Percentiles rank a stretch among this genome's conserved stretches.
Evolutionary conservation across 92 coral and sea anemone genomes (phyloP).

Genomic region (Metridium senile): DNA sequence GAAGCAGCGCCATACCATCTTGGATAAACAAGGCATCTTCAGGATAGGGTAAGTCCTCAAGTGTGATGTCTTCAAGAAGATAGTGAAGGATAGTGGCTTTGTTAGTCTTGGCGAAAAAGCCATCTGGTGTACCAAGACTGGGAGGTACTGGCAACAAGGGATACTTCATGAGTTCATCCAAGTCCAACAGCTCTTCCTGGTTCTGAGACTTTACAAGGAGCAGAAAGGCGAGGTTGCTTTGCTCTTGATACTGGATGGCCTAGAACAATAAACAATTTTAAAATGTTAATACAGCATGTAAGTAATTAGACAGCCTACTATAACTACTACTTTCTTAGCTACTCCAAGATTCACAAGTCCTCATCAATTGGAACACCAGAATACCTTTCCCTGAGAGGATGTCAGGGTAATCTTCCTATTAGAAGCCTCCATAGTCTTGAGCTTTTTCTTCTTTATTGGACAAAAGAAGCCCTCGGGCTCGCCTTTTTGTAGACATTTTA

Average conservation of each 20-base stretch:
- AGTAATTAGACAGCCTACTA: too few species aligned
- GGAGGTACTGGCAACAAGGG: constrained; percentile 58
- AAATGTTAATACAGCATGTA: too few species aligned
- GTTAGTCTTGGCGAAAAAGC: constrained; percentile 60
- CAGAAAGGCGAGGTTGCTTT: constrained; percentile 52
- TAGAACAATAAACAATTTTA: constrained; percentile 19
- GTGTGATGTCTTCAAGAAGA: constrained; percentile 35
- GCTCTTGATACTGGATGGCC: constrained; percentile 55
- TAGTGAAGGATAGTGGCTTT: constrained; percentile 60
- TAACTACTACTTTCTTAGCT: too few species aligned
- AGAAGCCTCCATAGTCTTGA: constrained; percentile 52
- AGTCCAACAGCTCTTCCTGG: constrained; percentile 46
- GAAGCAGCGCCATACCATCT: constrained; percentile 27
- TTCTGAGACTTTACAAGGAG: constrained; percentile 51
- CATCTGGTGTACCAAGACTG: constrained; percentile 64
- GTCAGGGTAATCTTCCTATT: constrained; percentile 53
- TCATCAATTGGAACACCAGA: too few species aligned
- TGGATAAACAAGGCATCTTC: constrained; percentile 23
- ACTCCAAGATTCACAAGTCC: too few species aligned
- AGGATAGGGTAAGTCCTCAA: constrained; percentile 36
- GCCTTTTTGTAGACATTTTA: constrained; percentile 33
- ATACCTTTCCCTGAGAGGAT: constrained; percentile 64
- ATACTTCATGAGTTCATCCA: constrained; percentile 53
- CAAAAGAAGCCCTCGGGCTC: constrained; percentile 46
- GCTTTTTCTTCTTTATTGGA: constrained; percentile 43